phyloP scores from a whole-genome alignment of 2,113 vertebrate genomes.

The Pampusana beccarii region DNA sequence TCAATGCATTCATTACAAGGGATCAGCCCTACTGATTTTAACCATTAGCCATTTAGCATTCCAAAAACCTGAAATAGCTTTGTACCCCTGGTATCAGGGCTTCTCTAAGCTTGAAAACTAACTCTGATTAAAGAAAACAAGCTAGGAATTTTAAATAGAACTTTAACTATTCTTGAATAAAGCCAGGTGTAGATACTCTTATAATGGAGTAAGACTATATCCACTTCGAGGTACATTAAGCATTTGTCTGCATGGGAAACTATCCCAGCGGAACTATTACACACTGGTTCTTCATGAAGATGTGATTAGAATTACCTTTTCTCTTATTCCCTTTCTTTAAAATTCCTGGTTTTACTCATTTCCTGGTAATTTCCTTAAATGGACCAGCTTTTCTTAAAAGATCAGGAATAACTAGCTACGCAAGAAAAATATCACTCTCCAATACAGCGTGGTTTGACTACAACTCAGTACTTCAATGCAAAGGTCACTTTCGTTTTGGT shows the following conservation, averaged over 20 bases:
- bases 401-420: background rate
- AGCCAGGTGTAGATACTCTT: background rate
- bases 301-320: background rate
- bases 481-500: background rate
- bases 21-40: background rate
- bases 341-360: background rate
- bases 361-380: background rate
- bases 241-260: background rate
- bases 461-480: background rate
- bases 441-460: background rate
- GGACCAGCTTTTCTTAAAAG: background rate
- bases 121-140: background rate
- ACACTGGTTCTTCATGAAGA: background rate
- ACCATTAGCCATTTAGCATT: background rate
- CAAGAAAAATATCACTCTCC: background rate
- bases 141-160: background rate
- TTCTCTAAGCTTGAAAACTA: background rate
- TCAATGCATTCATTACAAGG: background rate
- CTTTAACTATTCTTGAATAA: background rate
- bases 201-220: background rate
- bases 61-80: background rate
- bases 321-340: background rate
- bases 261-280: background rate
- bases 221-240: background rate
- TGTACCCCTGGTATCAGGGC: background rate